Evolutionary conservation across 2,888 invertebrate species (phyloP).

Genomic region (Phyto melanocephala): DNA sequence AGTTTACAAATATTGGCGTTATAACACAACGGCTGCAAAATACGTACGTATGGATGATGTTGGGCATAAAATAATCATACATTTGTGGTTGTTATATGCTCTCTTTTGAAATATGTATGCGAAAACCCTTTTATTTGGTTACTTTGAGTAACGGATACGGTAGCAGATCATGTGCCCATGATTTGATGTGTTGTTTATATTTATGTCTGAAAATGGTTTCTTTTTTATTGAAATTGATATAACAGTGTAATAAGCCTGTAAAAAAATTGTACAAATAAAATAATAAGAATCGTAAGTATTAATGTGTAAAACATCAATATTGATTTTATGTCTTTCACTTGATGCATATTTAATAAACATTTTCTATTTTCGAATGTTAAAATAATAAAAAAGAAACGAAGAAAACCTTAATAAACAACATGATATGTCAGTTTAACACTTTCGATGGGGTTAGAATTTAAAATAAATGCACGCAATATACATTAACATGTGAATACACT

Average conservation of each 20-base stretch:
- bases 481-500: not conserved
- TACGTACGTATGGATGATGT: not conserved
- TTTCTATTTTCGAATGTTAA: constrained; percentile 4
- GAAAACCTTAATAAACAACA: constrained; percentile 73
- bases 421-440: constrained; percentile 78
- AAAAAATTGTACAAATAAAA: not conserved
- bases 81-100: constrained; percentile 39
- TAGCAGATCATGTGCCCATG: constrained; percentile 65
- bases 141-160: not conserved
- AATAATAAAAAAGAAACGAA: not conserved
- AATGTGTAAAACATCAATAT: constrained; percentile 51
- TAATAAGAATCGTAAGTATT: not conserved
- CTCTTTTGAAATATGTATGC: not conserved
- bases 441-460: constrained; percentile 50
- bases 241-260: constrained; percentile 32
- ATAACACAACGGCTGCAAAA: not conserved
- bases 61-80: constrained; percentile 35
- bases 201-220: constrained; percentile 74
- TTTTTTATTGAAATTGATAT: constrained; percentile 78
- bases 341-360: constrained; percentile 51
- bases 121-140: constrained; percentile 40
- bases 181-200: constrained; percentile 68
- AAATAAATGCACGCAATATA: not conserved
- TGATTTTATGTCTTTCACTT: constrained; percentile 60
- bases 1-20: not conserved